phyloP scores from a whole-genome alignment of 2,797 vertebrate species.

The Hirundo rustica region DNA sequence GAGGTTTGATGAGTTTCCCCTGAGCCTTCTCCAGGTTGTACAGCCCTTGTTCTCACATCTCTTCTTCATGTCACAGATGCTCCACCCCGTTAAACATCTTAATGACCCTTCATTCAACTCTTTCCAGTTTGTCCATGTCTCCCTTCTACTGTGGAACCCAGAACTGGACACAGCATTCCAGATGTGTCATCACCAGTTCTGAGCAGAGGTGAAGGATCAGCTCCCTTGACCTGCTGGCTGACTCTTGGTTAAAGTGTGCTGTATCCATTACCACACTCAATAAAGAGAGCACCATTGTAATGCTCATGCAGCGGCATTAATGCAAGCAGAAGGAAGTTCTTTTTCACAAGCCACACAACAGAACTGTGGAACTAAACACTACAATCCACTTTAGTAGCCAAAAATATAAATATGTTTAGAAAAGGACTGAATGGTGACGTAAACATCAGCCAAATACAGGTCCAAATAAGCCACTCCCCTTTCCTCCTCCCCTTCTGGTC shows the following conservation, averaged over 20 bases:
- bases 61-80: background rate
- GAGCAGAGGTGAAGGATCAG: background rate
- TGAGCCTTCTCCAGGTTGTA: background rate
- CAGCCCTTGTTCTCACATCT: background rate
- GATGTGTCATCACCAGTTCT: background rate
- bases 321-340: background rate
- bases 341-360: background rate
- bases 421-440: background rate
- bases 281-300: background rate
- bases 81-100: background rate
- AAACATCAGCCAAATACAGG: too few species aligned
- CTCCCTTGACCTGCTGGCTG: background rate
- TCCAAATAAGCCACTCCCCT: background rate
- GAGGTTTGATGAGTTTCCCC: background rate
- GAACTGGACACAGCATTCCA: background rate
- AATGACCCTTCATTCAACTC: background rate
- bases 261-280: accelerated
- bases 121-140: background rate
- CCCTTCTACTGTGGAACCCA: background rate
- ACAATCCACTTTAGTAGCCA: background rate
- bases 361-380: background rate
- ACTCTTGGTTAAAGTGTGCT: background rate
- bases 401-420: background rate
- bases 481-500: background rate
- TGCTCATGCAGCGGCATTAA: background rate